Conservation (phyloP, 2,113 vertebrate species). For the Mystacornis crossleyi region DNA sequence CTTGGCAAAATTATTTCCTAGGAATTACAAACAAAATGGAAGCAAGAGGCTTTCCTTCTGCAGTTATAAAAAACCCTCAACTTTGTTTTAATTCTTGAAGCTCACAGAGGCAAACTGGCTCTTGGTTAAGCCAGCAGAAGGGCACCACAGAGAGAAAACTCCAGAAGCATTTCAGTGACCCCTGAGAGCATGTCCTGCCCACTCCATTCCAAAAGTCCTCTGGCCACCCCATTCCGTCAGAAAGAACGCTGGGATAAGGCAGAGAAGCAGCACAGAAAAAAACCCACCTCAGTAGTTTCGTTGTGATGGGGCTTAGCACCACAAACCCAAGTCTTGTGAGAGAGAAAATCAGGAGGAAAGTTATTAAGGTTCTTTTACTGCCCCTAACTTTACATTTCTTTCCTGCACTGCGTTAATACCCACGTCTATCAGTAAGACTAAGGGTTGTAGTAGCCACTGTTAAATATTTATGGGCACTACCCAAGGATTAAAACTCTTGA, state of each 20-base stretch:
- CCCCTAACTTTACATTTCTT: neutral
- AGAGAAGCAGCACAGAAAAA: neutral
- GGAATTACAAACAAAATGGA: neutral
- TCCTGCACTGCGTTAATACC: neutral
- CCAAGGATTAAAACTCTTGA: neutral
- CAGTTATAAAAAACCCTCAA: neutral
- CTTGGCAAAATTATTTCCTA: neutral
- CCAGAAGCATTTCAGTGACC: neutral
- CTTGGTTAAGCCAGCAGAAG: neutral
- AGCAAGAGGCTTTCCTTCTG: neutral
- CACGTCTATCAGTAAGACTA: neutral
- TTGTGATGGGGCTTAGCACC: neutral
- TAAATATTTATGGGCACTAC: neutral
- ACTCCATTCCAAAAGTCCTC: neutral
- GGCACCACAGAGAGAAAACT: neutral
- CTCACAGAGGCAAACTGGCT: neutral
- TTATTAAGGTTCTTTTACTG: neutral
- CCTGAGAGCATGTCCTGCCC: accelerated
- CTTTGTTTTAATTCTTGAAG: neutral
- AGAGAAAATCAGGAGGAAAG: neutral
- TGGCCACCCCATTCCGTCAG: neutral
- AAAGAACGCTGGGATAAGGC: neutral
- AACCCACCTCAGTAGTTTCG: neutral
- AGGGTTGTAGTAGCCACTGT: neutral
- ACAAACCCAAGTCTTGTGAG: neutral